These are phyloP conservation scores for Hemitrygon akajei DNA, from an alignment of 2,797 vertebrate species.

Conservation along the genomic window DNA sequence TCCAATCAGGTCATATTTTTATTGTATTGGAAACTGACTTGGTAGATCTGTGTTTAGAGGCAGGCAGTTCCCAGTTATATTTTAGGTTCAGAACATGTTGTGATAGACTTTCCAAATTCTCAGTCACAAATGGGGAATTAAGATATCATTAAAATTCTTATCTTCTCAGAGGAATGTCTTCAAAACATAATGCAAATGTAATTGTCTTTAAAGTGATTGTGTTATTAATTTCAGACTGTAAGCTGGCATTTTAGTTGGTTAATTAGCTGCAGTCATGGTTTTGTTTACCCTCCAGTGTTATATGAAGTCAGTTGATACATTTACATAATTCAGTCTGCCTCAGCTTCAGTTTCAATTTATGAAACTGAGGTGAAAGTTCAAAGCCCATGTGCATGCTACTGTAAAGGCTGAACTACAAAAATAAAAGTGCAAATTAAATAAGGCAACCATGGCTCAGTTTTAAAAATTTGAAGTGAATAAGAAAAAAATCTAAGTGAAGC, in stretches of 20 bases:
- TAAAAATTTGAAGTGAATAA: neutral
- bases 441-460: neutral
- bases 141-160: neutral
- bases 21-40: neutral
- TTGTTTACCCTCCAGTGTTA: conserved; percentile 3
- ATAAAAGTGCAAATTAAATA: neutral
- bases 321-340: neutral
- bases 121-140: neutral
- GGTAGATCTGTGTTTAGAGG: neutral
- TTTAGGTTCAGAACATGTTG: neutral
- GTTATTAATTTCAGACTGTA: neutral
- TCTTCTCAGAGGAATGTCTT: neutral
- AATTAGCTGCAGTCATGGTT: neutral
- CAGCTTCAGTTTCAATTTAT: neutral
- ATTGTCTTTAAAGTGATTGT: neutral
- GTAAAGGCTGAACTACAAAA: neutral
- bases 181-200: neutral
- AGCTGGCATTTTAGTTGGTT: neutral
- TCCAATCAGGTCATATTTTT: neutral
- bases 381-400: neutral
- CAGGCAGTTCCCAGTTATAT: neutral
- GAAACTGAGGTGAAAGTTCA: neutral
- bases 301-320: neutral
- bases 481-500: neutral
- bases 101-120: neutral